Conservation (phyloP, 2,113 vertebrate species). For the Notiomystis cincta region DNA sequence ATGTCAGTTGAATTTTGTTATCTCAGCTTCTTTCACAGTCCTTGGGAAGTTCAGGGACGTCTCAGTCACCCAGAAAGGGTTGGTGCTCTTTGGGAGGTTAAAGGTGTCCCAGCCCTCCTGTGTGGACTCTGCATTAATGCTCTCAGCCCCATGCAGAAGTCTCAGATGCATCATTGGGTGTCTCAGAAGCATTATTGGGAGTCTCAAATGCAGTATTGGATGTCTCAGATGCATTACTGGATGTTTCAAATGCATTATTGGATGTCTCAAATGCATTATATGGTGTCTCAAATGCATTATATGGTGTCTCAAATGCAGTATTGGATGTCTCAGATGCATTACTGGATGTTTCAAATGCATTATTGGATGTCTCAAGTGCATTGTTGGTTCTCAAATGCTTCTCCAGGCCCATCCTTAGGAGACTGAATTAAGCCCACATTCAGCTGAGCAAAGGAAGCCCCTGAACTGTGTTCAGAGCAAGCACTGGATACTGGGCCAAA, state of each 20-base stretch:
- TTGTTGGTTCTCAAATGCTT: too few species aligned
- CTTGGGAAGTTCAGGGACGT: not conserved
- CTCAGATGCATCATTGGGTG: not conserved
- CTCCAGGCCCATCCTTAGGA: not conserved
- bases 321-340: not conserved
- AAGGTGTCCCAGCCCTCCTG: not conserved
- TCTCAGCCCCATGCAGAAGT: not conserved
- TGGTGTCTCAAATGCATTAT: not conserved
- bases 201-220: not conserved
- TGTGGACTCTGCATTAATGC: not conserved
- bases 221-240: too few species aligned
- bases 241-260: not conserved
- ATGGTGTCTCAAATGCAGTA: not conserved
- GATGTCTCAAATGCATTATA: not conserved
- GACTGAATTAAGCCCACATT: not conserved
- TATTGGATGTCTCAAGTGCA: not conserved
- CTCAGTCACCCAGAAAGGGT: not conserved
- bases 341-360: too few species aligned
- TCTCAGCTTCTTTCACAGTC: not conserved
- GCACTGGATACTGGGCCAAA: not conserved
- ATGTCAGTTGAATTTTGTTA: not conserved
- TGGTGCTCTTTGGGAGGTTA: not conserved
- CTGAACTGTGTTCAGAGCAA: too few species aligned
- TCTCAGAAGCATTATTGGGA: not conserved
- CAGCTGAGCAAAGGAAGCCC: not conserved